phyloP scores from a whole-genome alignment of 2,797 vertebrate species.

The Alectoris magna region DNA sequence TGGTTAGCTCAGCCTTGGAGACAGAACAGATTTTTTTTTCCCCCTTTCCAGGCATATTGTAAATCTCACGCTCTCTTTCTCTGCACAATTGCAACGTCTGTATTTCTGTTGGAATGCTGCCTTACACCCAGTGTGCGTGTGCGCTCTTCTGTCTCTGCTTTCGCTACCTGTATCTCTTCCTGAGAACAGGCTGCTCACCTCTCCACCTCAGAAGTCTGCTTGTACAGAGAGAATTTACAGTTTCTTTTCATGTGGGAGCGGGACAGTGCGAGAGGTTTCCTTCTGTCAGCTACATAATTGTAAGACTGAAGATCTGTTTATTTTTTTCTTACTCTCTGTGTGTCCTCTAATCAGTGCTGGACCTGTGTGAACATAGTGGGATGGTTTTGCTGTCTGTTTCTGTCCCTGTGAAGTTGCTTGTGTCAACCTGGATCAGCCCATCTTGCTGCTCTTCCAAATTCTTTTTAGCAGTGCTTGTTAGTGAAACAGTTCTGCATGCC shows the following conservation, averaged over 20 bases:
- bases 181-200: neutral
- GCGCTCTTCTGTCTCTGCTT: neutral
- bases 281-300: neutral
- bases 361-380: neutral
- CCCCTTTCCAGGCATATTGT: neutral
- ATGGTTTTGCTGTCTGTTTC: neutral
- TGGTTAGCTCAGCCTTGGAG: conserved; percentile 47
- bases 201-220: neutral
- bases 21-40: conserved; percentile 24
- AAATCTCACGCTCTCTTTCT: neutral
- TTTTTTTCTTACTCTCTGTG: neutral
- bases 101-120: conserved; percentile 43
- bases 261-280: neutral
- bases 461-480: neutral
- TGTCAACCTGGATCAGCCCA: neutral
- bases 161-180: neutral
- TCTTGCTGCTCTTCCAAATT: neutral
- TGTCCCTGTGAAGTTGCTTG: neutral
- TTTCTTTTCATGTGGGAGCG: rapidly evolving
- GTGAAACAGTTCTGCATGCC: neutral
- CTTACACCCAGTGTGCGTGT: neutral
- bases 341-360: neutral
- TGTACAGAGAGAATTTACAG: rapidly evolving
- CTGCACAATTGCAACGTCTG: conserved; percentile 18
- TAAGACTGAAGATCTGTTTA: neutral